phyloP scores from a whole-genome alignment of 2,888 invertebrate genomes.

The Mesorhabditis sp. region DNA sequence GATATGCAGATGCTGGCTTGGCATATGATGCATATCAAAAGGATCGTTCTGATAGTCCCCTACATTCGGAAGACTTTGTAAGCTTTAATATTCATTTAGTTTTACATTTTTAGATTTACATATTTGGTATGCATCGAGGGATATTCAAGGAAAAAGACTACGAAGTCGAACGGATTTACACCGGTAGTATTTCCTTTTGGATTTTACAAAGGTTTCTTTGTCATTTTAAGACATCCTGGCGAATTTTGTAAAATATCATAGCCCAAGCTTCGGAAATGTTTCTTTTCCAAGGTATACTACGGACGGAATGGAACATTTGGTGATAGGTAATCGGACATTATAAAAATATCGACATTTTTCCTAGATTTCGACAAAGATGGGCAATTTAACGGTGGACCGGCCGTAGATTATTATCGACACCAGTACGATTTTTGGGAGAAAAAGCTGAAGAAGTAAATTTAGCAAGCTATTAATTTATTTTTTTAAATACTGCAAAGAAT shows the following conservation, averaged over 20 bases:
- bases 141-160: slow-evolving; percentile 1
- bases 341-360: not conserved
- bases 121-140: not conserved
- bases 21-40: slow-evolving; percentile 1
- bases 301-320: not conserved
- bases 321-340: not conserved
- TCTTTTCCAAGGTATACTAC: not conserved
- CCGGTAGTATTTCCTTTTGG: not conserved
- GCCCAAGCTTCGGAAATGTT: not conserved
- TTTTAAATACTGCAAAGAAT: too few species aligned
- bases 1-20: not conserved
- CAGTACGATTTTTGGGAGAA: not conserved
- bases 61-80: slow-evolving; percentile 4
- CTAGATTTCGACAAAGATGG: slow-evolving; percentile 6
- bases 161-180: slow-evolving; percentile 1
- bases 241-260: slow-evolving; percentile 3
- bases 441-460: not conserved
- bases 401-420: not conserved
- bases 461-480: too few species aligned
- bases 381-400: not conserved
- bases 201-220: not conserved
- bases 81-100: not conserved
- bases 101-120: not conserved
- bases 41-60: not conserved
- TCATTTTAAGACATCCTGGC: not conserved